Percentiles rank a stretch among this genome's conserved stretches.
Evolutionary conservation across 2,113 vertebrate genomes (phyloP).

Genomic region (Pseudolaguvia tuberculata): DNA sequence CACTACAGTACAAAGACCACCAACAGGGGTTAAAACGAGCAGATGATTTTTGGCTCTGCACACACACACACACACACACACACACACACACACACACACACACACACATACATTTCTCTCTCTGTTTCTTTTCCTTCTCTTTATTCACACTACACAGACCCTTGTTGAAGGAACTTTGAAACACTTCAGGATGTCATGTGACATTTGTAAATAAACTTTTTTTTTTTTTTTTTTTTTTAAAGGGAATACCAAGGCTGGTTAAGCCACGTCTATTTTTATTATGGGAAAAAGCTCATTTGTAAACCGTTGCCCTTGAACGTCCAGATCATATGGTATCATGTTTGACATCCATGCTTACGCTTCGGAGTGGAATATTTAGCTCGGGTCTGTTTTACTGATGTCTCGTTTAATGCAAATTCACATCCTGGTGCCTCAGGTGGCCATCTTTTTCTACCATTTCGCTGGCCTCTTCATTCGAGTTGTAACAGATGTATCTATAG

Average conservation of each 20-base stretch:
- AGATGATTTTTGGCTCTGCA: slow-evolving; percentile 29
- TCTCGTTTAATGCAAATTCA: slow-evolving; percentile 57
- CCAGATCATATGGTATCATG: slow-evolving; percentile 50
- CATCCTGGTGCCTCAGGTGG: slow-evolving; percentile 43
- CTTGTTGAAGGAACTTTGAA: slow-evolving; percentile 59
- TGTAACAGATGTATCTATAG: slow-evolving; percentile 39
- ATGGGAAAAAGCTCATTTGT: slow-evolving; percentile 58
- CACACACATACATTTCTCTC: too few relatives aligned
- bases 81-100: neutral
- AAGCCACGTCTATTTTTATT: slow-evolving; percentile 79
- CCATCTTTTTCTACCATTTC: slow-evolving; percentile 28
- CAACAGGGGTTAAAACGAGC: neutral
- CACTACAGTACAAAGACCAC: neutral
- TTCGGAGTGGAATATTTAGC: slow-evolving; percentile 67
- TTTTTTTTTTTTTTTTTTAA: slow-evolving; percentile 54
- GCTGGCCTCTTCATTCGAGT: slow-evolving; percentile 26
- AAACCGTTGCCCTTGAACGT: slow-evolving; percentile 66
- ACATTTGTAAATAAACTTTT: slow-evolving; percentile 71
- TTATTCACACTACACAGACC: slow-evolving; percentile 57
- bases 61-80: neutral
- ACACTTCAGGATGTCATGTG: slow-evolving; percentile 64
- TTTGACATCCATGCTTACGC: slow-evolving; percentile 59
- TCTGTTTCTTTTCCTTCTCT: neutral
- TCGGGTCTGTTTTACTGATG: slow-evolving; percentile 55
- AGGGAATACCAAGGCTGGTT: slow-evolving; percentile 73